phyloP scores from a whole-genome alignment of 2,888 invertebrate species.

The Sphaeridia pumilis region DNA sequence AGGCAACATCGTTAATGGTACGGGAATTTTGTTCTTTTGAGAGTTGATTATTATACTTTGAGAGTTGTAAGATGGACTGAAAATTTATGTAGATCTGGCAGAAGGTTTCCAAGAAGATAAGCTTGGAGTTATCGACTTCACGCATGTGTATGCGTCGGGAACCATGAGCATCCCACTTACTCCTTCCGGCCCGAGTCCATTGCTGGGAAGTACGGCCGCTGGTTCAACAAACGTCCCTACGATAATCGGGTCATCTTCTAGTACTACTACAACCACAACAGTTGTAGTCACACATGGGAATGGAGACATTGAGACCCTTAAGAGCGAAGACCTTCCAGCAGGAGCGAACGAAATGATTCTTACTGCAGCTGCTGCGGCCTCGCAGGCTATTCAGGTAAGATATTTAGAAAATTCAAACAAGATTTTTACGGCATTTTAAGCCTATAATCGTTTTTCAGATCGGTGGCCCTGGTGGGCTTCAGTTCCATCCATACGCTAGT shows the following conservation, averaged over 20 bases:
- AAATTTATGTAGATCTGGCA: constrained; percentile 1
- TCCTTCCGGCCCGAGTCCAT: constrained; percentile 14
- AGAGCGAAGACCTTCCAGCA: constrained; percentile 32
- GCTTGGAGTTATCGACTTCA: constrained; percentile 28
- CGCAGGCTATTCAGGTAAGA: constrained; percentile 18
- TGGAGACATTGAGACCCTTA: constrained; percentile 35
- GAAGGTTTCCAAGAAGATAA: constrained; percentile 6
- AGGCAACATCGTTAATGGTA: constrained; percentile 11
- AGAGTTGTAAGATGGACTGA: neutral
- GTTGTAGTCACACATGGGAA: constrained; percentile 35
- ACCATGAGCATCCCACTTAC: constrained; percentile 13
- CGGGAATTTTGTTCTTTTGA: neutral
- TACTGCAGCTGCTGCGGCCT: constrained; percentile 31
- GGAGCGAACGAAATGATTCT: constrained; percentile 34
- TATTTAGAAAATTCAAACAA: neutral
- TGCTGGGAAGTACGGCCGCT: constrained; percentile 5
- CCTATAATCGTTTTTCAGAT: too few species aligned
- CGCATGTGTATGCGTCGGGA: constrained; percentile 28
- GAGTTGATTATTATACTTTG: neutral
- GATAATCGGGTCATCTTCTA: constrained; percentile 21
- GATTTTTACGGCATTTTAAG: constrained; percentile 12
- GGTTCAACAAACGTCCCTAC: neutral
- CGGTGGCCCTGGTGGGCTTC: too few species aligned
- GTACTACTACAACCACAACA: constrained; percentile 34
- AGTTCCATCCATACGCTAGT: constrained; percentile 28